Conservation (phyloP, 2,113 vertebrate species). For the Misgurnus anguillicaudatus region DNA sequence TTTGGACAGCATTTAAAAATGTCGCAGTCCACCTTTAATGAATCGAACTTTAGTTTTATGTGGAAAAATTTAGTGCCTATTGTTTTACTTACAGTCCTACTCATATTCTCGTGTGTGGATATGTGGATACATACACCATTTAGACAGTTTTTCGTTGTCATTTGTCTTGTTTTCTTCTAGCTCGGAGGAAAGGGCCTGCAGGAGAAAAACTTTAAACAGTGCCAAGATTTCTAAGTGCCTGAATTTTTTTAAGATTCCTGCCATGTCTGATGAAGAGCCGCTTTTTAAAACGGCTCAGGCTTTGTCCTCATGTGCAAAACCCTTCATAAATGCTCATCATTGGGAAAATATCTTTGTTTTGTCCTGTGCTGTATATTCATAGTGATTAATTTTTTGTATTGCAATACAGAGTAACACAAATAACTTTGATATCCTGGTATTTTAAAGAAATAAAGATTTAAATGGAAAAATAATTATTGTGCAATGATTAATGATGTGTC, state of each 20-base stretch:
- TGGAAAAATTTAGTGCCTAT: background rate
- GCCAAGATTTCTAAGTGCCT: slow-evolving; percentile 25
- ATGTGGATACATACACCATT: slow-evolving; percentile 1
- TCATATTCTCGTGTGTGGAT: background rate
- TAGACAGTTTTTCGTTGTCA: background rate
- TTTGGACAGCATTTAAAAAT: slow-evolving; percentile 48
- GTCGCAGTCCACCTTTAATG: background rate
- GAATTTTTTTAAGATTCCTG: slow-evolving; percentile 26
- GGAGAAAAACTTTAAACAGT: background rate
- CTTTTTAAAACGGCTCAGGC: slow-evolving; percentile 1
- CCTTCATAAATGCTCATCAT: slow-evolving; percentile 36
- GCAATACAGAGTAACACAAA: slow-evolving; percentile 79
- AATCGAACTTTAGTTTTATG: slow-evolving; percentile 1
- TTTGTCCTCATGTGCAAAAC: slow-evolving; percentile 29
- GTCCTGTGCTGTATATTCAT: slow-evolving; percentile 82
- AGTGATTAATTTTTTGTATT: slow-evolving; percentile 84
- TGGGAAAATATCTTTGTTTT: slow-evolving; percentile 53
- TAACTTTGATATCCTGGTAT: slow-evolving; percentile 87
- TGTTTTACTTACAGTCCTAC: slow-evolving; percentile 2
- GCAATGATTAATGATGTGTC: background rate
- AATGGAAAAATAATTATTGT: slow-evolving; percentile 20
- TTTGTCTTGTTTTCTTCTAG: background rate
- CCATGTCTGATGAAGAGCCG: slow-evolving; percentile 24
- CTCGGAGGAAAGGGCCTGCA: background rate
- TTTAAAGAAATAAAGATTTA: slow-evolving; percentile 92